A percentile compares a stretch with the other conserved stretches of the same genome.
Evolutionary conservation across 37 sponge, comb jelly and placozoan species (phyloP).

Genomic region (Cliona cf. orientalis): DNA sequence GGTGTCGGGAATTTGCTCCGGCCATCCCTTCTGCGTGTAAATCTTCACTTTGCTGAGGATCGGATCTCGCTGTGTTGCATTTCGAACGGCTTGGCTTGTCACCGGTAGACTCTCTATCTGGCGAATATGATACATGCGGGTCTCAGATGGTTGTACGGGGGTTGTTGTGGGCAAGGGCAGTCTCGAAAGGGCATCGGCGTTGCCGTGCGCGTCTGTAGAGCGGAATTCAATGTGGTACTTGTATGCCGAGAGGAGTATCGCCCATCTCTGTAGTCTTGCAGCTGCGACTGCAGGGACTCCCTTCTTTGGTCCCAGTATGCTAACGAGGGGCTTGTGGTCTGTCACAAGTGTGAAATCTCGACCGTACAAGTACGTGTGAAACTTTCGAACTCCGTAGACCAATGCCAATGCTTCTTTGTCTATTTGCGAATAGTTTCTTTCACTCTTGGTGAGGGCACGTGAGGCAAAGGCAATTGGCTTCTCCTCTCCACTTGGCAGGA

Average conservation of each 20-base stretch:
- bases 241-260: constrained; percentile 6
- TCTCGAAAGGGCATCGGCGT: too few relatives aligned
- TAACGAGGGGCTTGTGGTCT: constrained; percentile 17
- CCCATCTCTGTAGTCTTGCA: constrained; percentile 6
- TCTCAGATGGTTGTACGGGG: too few relatives aligned
- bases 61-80: too few relatives aligned
- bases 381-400: neutral
- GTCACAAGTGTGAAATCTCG: neutral
- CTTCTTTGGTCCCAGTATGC: constrained; percentile 16
- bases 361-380: constrained; percentile 4
- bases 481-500: constrained; percentile 23
- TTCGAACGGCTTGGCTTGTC: too few relatives aligned
- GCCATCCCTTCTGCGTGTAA: too few relatives aligned
- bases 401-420: constrained; percentile 8
- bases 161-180: too few relatives aligned
- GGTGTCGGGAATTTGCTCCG: too few relatives aligned
- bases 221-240: too few relatives aligned
- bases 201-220: too few relatives aligned
- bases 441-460: neutral
- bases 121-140: too few relatives aligned
- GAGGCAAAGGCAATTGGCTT: constrained; percentile 46
- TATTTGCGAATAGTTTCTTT: constrained; percentile 6
- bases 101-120: too few relatives aligned
- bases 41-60: too few relatives aligned
- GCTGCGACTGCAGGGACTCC: constrained; percentile 11